A percentile compares a stretch with the other conserved stretches of the same genome.
Evolutionary conservation across 2,888 invertebrate genomes (phyloP).

Genomic region (Acrocera orbiculus): DNA sequence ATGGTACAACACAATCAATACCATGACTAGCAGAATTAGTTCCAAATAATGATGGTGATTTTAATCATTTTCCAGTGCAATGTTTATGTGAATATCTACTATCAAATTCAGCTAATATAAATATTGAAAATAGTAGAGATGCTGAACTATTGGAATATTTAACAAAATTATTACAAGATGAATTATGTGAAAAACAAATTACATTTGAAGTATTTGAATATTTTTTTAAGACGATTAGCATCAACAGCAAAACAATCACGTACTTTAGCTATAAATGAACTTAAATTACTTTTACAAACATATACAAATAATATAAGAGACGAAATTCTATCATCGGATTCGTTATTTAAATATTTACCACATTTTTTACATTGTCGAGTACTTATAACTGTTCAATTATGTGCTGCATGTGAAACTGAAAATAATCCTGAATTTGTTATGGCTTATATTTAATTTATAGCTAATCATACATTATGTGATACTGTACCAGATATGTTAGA

Average conservation of each 20-base stretch:
- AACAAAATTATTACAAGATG: slow-evolving; percentile 35
- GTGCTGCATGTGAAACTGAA: slow-evolving; percentile 80
- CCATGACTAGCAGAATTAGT: slow-evolving; percentile 93
- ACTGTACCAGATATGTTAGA: slow-evolving; percentile 48
- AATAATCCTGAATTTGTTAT: slow-evolving; percentile 54
- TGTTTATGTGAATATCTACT: slow-evolving; percentile 92
- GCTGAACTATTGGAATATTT: slow-evolving; percentile 47
- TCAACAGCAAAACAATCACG: slow-evolving; percentile 65
- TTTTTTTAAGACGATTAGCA: slow-evolving; percentile 68
- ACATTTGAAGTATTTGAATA: slow-evolving; percentile 80
- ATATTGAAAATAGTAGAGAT: slow-evolving; percentile 47
- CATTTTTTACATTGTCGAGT: slow-evolving; percentile 57
- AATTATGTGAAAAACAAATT: slow-evolving; percentile 36
- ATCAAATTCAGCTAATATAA: slow-evolving; percentile 45
- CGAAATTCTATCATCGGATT: slow-evolving; percentile 21
- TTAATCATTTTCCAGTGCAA: slow-evolving; percentile 84
- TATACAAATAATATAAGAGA: no score
- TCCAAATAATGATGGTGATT: slow-evolving; percentile 61
- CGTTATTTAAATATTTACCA: slow-evolving; percentile 48
- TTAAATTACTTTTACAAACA: slow-evolving; percentile 46
- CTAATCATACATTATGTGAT: slow-evolving; percentile 50
- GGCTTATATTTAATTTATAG: slow-evolving; percentile 75
- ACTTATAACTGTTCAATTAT: slow-evolving; percentile 52
- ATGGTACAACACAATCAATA: slow-evolving; percentile 83
- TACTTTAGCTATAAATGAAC: slow-evolving; percentile 49